Evolutionary conservation across 1,140 invertebrate genomes (phyloP).

Genomic region (Macrotrachela quadricornifera): DNA sequence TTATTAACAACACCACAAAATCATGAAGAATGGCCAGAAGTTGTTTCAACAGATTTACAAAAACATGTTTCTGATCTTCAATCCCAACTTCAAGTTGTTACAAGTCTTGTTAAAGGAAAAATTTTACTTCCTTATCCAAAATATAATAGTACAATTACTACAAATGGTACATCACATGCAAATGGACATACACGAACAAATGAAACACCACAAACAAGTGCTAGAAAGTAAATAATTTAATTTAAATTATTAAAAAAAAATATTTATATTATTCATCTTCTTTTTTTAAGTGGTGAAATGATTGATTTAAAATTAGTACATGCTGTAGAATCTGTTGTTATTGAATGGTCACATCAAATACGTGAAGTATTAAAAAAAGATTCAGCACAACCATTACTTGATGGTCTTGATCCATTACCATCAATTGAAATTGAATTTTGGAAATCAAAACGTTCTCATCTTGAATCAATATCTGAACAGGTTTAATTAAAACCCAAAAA

Average conservation of each 20-base stretch:
- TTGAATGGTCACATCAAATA: conserved; percentile 80
- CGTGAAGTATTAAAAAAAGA: conserved; percentile 71
- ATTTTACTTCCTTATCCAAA: conserved; percentile 75
- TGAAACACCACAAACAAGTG: conserved; percentile 57
- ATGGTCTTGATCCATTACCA: conserved; percentile 59
- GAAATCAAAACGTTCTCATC: conserved; percentile 48
- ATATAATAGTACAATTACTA: no score
- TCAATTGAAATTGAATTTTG: conserved; percentile 58
- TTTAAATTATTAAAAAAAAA: no score
- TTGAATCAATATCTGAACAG: conserved; percentile 72
- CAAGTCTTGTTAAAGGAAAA: conserved; percentile 76
- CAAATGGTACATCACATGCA: no score
- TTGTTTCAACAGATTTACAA: conserved; percentile 56
- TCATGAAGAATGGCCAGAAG: conserved; percentile 54
- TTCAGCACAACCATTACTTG: conserved; percentile 51
- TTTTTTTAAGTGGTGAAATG: not conserved
- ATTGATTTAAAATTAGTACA: conserved; percentile 63
- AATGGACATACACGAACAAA: no score
- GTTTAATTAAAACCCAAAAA: conserved; percentile 10
- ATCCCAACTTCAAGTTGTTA: conserved; percentile 63
- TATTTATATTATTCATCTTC: no score
- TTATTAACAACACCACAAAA: conserved; percentile 43
- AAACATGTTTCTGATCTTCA: conserved; percentile 61
- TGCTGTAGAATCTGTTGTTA: conserved; percentile 76
- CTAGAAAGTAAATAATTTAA: conserved; percentile 38